A percentile compares a stretch with the other conserved stretches of the same genome.
phyloP scores from a whole-genome alignment of 23 tunicate genomes.

The Halocynthia roretzi region DNA sequence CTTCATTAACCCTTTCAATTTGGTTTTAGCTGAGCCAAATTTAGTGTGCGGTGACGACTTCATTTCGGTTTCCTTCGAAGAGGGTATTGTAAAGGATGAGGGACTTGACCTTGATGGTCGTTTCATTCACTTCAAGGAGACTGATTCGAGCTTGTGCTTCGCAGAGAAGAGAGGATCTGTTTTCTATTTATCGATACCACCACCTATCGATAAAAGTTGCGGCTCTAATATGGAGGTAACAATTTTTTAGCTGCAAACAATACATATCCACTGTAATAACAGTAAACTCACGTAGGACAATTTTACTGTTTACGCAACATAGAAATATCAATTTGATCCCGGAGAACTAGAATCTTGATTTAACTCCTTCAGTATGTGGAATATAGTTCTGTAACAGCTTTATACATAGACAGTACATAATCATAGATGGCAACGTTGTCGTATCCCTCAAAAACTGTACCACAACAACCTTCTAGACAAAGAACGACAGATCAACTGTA shows the following conservation, averaged over 20 bases:
- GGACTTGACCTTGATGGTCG: conserved; percentile 46
- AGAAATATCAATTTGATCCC: no score
- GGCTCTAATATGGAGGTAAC: conserved; percentile 56
- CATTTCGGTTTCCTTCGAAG: conserved; percentile 54
- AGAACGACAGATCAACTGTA: conserved; percentile 35
- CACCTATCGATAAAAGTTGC: conserved; percentile 82
- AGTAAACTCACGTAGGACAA: not conserved
- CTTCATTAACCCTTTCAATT: not conserved
- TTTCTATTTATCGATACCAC: conserved; percentile 64
- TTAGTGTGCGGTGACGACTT: conserved; percentile 66
- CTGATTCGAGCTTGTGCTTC: conserved; percentile 42
- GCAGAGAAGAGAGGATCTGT: conserved; percentile 26
- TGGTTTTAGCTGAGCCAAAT: conserved; percentile 38
- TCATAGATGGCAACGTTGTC: no score
- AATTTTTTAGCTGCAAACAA: not conserved
- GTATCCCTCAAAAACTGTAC: no score
- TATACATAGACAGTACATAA: not conserved
- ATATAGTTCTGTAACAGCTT: no score
- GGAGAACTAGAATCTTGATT: no score
- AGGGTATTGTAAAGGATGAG: conserved; percentile 60
- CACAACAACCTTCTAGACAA: conserved; percentile 26
- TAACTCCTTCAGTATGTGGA: no score
- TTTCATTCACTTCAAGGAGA: conserved; percentile 58
- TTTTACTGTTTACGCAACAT: no score
- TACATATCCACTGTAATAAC: no score